Evolutionary conservation across 1,140 invertebrate species (phyloP), one percentile per base, ranked within the genome.

Genomic region (Cyclargus thomasi): DNA sequence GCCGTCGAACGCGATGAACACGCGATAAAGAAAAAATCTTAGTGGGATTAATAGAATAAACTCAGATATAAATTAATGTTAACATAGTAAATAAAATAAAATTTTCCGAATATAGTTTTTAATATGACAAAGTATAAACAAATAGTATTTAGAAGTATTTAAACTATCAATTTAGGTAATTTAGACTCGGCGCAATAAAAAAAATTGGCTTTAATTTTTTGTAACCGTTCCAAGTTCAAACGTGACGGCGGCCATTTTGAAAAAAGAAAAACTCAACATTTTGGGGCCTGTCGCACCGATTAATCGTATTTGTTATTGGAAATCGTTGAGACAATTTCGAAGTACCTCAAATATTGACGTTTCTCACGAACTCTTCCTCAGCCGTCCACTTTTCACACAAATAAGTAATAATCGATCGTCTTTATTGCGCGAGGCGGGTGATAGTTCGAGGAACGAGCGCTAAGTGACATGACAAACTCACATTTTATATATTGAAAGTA

Each of bases 381-480:
- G n/a, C n/a, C n/a, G n/a, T 88, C 84, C 85, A 82, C 86, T 86
- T 88, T 88, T 85, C 86, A 90, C 85, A 90, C 88, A 83, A 88
- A 88, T 88, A 84, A 82, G 83, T 86, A 90, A 90, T 88, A 90
- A 90, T 90, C 88, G 85, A 90, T 90, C 78, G 84, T 73, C 85
- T 88, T 90, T 90, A 90, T 90, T 88, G 83, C 85, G 79, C 72
- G 71, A 67, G 70, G 77, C 69, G 70, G 72, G 79, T 81, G 83
- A 85, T 73, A 85, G 67, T 90, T 90, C 88, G 81, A 63, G 71
- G 88, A 90, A 90, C 68, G 57, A 63, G 67, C 73, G 80, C 79
- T 84, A 84, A 86, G 78, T 85, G 82, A 74, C 67, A 67, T 59
- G 65, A 74, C 75, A 81, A 82, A 85, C 77, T 76, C 6, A 59